A percentile compares a stretch with the other conserved stretches of the same genome.
phyloP scores from a whole-genome alignment of 2,888 invertebrate species.

The Watsonalla cultraria region DNA sequence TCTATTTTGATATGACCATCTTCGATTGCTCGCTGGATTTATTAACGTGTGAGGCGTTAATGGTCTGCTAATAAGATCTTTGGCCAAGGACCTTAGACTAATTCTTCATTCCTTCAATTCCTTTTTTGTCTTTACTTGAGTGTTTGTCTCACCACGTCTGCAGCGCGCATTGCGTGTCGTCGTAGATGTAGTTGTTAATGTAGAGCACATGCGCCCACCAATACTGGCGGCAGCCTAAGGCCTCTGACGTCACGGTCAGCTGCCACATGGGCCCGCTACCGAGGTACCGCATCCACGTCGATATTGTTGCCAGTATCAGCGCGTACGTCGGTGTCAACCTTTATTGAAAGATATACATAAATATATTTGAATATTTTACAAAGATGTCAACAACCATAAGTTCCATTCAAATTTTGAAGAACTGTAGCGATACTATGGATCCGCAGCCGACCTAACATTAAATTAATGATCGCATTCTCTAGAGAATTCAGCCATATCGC shows the following conservation, averaged over 20 bases:
- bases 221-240: conserved; percentile 52
- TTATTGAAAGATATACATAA: conserved; percentile 7
- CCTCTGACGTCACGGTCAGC: conserved; percentile 45
- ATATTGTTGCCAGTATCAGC: conserved; percentile 47
- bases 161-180: conserved; percentile 44
- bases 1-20: too few relatives aligned
- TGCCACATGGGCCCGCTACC: conserved; percentile 62
- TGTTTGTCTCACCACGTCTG: conserved; percentile 67
- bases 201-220: conserved; percentile 72
- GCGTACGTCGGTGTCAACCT: conserved; percentile 64
- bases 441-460: too few relatives aligned
- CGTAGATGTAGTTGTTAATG: conserved; percentile 64
- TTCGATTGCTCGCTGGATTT: neutral
- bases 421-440: too few relatives aligned
- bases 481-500: too few relatives aligned
- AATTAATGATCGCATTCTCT: too few relatives aligned
- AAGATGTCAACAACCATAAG: too few relatives aligned
- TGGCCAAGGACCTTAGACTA: too few relatives aligned
- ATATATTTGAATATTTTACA: too few relatives aligned
- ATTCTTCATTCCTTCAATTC: too few relatives aligned
- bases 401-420: neutral
- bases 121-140: too few relatives aligned
- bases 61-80: too few relatives aligned
- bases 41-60: neutral
- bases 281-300: conserved; percentile 50